Conservation (phyloP, 2,113 vertebrate species). For the Sander vitreus region DNA sequence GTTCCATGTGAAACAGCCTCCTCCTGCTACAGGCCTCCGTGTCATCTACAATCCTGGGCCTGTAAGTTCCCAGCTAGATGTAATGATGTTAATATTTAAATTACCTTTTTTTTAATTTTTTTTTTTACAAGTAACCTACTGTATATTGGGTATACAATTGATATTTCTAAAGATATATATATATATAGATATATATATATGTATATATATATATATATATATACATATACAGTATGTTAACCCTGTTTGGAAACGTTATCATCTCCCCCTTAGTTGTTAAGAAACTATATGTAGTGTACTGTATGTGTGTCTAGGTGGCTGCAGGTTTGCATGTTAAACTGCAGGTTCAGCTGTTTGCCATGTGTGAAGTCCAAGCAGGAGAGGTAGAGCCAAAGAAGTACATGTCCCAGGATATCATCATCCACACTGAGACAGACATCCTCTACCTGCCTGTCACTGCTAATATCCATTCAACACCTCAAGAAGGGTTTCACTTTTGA, state of each 20-base stretch:
- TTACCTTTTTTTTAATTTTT: neutral
- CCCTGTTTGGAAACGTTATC: neutral
- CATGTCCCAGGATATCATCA: slow-evolving; percentile 86
- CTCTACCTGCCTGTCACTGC: slow-evolving; percentile 90
- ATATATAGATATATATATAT: too few relatives aligned
- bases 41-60: slow-evolving; percentile 88
- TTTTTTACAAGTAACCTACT: too few relatives aligned
- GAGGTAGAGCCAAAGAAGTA: slow-evolving; percentile 58
- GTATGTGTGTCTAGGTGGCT: slow-evolving; percentile 84
- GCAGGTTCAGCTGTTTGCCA: slow-evolving; percentile 88
- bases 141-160: too few relatives aligned
- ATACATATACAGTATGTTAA: neutral
- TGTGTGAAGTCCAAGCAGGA: slow-evolving; percentile 69
- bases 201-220: too few relatives aligned
- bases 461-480: slow-evolving; percentile 89
- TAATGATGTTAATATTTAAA: neutral
- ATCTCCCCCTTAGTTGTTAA: neutral
- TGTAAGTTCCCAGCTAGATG: slow-evolving; percentile 79
- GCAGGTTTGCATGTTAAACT: slow-evolving; percentile 89
- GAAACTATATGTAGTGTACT: neutral
- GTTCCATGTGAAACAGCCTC: slow-evolving; percentile 91
- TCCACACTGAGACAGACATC: slow-evolving; percentile 88
- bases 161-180: neutral
- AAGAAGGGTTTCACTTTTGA: neutral
- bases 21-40: slow-evolving; percentile 85